Base-by-base conservation (phyloP, 2,797 vertebrate genomes). In the Uromys caudimaculatus region DNA sequence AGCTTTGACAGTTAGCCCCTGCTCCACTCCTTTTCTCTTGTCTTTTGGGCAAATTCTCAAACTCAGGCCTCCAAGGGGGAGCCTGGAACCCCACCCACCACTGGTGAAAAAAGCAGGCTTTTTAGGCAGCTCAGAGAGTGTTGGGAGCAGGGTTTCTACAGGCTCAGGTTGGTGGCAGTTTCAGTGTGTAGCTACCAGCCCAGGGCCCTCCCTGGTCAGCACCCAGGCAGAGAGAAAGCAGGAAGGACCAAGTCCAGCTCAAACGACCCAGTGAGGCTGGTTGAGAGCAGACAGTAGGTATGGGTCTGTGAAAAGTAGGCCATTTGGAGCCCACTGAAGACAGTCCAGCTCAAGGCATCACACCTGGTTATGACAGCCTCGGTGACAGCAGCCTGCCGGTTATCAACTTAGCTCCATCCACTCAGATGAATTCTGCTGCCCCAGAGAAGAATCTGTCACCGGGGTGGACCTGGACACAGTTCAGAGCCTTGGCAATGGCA, bases 401-500 rank as follows among this genome's bases (percentile, higher is more conserved):
- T 35, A 2, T 44, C 21, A 3, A 2, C 32, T n/a, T 7, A 0
- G 38, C 32, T 6, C 41, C 58, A 54, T 24, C 73, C 9, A 6
- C 71, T 41, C 16, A 16, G 10, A 24, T 44, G 47, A 5, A 29
- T 35, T 38, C 12, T 38, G 52, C 75, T 6, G 67, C 44, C 23
- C 47, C 10, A 2, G 16, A 47, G 81, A 35, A 56, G 47, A 50
- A 12, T n/a, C 27, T 6, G n/a, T 24, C 16, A 47, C n/a, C 47
- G 3, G 38, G 35, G 81, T 17, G n/a, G 82, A 58, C 87, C n/a
- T 1, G 3, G 77, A 13, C 29, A 0, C 24, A 0, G 0, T 0
- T 76, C 6, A 1, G 13, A 24, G 82, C 41, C 71, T 23, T 14
- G 76, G 56, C 69, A 2, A 1, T 44, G 64, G 67, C 6, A 16